Base-by-base conservation (phyloP, 1,140 invertebrate species). In the Pinna nobilis region DNA sequence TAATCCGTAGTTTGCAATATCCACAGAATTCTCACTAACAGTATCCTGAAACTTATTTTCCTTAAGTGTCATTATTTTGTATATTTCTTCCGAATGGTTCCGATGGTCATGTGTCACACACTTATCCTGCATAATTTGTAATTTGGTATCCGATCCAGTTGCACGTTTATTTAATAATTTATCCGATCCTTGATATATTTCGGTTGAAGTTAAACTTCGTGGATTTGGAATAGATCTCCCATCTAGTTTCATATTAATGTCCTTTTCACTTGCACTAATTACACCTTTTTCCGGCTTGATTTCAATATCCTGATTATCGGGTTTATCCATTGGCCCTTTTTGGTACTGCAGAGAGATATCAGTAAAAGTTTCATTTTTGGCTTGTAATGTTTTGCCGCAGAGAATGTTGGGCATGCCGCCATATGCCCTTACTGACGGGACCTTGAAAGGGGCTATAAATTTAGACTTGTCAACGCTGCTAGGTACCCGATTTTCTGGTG, bases 201-300 rank as follows among this genome's bases (percentile, higher is more conserved):
- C 32, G 28, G 55, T 7, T 18, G 11, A 11, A 3, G 4, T 35
- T 5, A 33, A 20, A 9, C 37, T 35, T 59, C 55, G 55, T 6
- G 70, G 70, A 39, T 65, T 72, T 33, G 63, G 61, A 28, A 72
- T 65, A 20, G 70, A 72, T n/a, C 53, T 61, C 5, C 70, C 70
- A 1, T 49, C 37, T 20, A 72, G n/a, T 20, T 61, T 57, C 15
- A 72, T 72, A 30, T 41, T 57, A 37, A 57, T 37, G 15, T 68
- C 25, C 18, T 37, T 53, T 9, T 32, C 15, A 6, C 11, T 28
- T 25, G n/a, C 51, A 20, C n/a, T n/a, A n/a, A 11, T 3, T 53
- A 13, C 2, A 41, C 25, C 23, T 44, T 68, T 68, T 4, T 68
- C 65, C 23, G 15, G 13, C 15, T n/a, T n/a, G n/a, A n/a, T n/a